Evolutionary conservation across 2,113 vertebrate genomes (phyloP).

Genomic region (Delphinus delphis): DNA sequence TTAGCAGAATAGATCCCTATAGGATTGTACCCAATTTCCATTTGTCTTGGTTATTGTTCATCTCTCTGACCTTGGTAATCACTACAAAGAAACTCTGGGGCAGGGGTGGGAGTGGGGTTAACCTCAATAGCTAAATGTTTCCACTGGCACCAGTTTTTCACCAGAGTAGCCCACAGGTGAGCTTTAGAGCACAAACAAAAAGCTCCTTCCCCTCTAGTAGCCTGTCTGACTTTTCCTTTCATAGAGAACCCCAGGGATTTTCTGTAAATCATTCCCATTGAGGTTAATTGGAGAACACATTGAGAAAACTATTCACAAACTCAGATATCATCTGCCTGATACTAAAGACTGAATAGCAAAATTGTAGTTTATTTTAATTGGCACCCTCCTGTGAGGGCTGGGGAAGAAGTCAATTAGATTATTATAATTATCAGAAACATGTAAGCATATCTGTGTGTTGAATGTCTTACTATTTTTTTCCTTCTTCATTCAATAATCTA

Average conservation of each 20-base stretch:
- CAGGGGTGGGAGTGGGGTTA: neutral
- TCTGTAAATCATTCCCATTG: conserved; percentile 38
- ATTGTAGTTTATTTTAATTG: conserved; percentile 63
- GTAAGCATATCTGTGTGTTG: neutral
- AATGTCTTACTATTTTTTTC: neutral
- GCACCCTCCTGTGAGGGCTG: neutral
- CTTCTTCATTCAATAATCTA: neutral
- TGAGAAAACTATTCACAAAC: conserved; percentile 51
- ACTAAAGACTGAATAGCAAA: conserved; percentile 45
- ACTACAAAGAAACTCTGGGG: neutral
- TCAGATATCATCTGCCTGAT: conserved; percentile 13
- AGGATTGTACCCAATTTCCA: neutral
- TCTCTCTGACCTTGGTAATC: neutral
- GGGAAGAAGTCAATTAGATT: conserved; percentile 51
- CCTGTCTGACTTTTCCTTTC: conserved; percentile 34
- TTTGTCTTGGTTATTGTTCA: conserved; percentile 5
- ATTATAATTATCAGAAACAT: conserved; percentile 49
- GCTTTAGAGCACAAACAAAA: neutral
- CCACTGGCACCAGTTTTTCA: neutral
- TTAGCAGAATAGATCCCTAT: neutral
- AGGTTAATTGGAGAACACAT: conserved; percentile 68
- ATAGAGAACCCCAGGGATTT: conserved; percentile 13
- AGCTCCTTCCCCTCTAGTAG: neutral
- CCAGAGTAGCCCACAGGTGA: neutral
- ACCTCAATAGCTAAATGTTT: conserved; percentile 12